Base-by-base conservation (phyloP, 2,888 invertebrate genomes). In the Agriopis leucophaearia region DNA sequence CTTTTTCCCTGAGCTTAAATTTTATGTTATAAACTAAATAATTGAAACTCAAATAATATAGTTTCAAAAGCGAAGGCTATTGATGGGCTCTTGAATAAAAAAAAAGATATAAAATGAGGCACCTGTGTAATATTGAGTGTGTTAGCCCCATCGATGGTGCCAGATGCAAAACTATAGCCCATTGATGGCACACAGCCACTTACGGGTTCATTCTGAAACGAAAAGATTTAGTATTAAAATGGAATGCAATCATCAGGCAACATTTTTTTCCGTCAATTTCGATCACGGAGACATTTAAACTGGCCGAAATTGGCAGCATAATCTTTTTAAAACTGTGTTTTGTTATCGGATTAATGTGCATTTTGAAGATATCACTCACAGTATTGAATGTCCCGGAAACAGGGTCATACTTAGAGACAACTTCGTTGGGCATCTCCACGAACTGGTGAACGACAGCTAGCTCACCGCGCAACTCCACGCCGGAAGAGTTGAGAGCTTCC, bases 151-250 rank as follows among this genome's bases (percentile, higher is more conserved):
- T 97, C 97, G 0, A 95, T 96, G 0, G 97, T 97, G 2, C 97
- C 97, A 0, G 97, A 97, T 0, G 97, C 97, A 84, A 98, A 98
- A 81, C 97, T 97, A 89, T 97, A 97, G 95, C 98, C 96, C 83
- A 98, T 95, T 0, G 97, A 97, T 5, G 97, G 96, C 5, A 94
- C 88, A 82, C 98, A 98, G 0, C 97, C 97, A 2, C 81, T 88
- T 0, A 96, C 96, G 94, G 95, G 83, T 1, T 88, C 79, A 27
- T 65, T 79, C 92, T 94, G 50, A 76, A 13, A 80, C 2, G 15
- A 38, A 36, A n/a, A 52, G 18, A 1, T 27, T 50, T 12, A 9
- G 2, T 6, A 38, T 38, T 38, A 38, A 8, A 5, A 38, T 38
- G 38, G 27, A 27, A 27, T 27, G 27, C 27, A 27, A 27, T 27